These are phyloP conservation scores for Perdita meconis DNA, from an alignment of 2,888 invertebrate species.

Conservation along the genomic window DNA sequence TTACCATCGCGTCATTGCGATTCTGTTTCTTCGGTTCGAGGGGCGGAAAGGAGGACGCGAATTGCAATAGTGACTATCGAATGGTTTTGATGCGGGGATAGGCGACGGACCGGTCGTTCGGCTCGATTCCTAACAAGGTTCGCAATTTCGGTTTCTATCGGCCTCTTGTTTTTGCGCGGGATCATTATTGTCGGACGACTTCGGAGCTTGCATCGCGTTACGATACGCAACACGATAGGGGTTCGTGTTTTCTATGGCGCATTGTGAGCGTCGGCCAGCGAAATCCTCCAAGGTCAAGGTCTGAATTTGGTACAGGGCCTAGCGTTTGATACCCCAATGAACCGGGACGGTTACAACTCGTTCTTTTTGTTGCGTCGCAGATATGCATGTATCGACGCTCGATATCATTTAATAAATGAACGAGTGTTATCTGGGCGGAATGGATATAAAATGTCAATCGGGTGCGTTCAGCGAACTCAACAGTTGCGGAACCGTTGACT, in stretches of 20 bases:
- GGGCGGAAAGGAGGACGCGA: not conserved
- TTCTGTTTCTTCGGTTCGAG: slow-evolving; percentile 31
- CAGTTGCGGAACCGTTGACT: too few relatives aligned
- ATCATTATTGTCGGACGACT: not conserved
- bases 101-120: not conserved
- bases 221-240: slow-evolving; percentile 35
- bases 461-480: too few relatives aligned
- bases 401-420: too few relatives aligned
- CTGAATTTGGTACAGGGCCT: slow-evolving; percentile 34
- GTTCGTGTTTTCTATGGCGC: slow-evolving; percentile 32
- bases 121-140: not conserved
- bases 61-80: slow-evolving; percentile 22
- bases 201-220: not conserved
- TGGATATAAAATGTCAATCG: not conserved
- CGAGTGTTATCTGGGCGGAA: not conserved
- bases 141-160: slow-evolving; percentile 9
- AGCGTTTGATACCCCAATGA: slow-evolving; percentile 28
- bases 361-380: not conserved
- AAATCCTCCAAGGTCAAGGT: slow-evolving; percentile 53
- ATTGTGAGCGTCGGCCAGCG: slow-evolving; percentile 30
- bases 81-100: not conserved
- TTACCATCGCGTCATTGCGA: slow-evolving; percentile 55
- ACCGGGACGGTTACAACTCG: slow-evolving; percentile 1
- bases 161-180: not conserved
- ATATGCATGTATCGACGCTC: not conserved